A percentile compares a stretch with the other conserved stretches of the same genome.
Conservation (phyloP, 2,113 vertebrate genomes). For the Centropristis striata region DNA sequence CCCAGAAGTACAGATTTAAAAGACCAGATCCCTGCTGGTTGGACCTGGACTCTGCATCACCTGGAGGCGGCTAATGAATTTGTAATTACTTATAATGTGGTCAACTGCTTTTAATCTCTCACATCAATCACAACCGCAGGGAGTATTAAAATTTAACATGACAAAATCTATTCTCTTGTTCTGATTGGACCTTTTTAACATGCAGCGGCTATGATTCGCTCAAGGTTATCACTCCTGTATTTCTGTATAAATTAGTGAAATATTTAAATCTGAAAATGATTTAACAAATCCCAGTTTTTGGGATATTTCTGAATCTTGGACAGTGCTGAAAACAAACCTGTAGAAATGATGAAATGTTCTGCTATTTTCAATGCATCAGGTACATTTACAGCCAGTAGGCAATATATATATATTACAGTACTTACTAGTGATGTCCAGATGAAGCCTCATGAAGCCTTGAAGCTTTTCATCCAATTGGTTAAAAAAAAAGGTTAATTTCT, state of each 20-base stretch:
- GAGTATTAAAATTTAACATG: conserved; percentile 18
- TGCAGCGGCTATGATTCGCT: conserved; percentile 6
- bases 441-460: too few relatives aligned
- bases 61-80: conserved; percentile 34
- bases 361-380: neutral
- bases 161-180: conserved; percentile 25
- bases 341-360: neutral
- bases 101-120: conserved; percentile 23
- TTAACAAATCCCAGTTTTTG: neutral
- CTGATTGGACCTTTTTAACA: conserved; percentile 9
- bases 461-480: too few relatives aligned
- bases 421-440: too few relatives aligned
- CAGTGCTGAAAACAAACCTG: neutral
- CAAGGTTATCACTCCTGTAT: neutral
- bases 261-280: neutral
- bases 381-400: too few relatives aligned
- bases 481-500: too few relatives aligned
- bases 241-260: neutral
- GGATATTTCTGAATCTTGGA: neutral
- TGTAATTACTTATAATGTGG: conserved; percentile 29
- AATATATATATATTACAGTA: too few relatives aligned
- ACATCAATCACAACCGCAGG: conserved; percentile 4
- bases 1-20: conserved; percentile 44
- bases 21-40: conserved; percentile 42
- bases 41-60: conserved; percentile 23